Evolutionary conservation across 2,113 vertebrate species (phyloP).

Genomic region (Boulengeromyrus knoepffleri): DNA sequence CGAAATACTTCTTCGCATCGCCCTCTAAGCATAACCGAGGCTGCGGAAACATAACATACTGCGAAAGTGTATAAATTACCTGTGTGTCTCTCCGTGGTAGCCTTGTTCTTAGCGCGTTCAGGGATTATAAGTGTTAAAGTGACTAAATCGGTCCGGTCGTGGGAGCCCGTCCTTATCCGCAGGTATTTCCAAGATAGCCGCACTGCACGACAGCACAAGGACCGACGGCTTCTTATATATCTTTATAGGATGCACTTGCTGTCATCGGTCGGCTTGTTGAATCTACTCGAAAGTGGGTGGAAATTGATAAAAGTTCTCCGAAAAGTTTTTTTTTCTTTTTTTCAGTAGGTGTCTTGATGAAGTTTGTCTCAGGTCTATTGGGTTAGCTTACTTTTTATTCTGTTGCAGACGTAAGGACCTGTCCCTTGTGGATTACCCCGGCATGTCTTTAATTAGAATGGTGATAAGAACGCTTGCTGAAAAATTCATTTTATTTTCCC

Average conservation of each 20-base stretch:
- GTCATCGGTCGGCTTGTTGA: conserved; percentile 42
- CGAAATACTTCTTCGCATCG: neutral
- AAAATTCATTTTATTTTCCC: conserved; percentile 44
- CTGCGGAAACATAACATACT: neutral
- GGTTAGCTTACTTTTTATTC: conserved; percentile 53
- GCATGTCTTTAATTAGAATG: conserved; percentile 49
- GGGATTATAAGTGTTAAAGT: conserved; percentile 24
- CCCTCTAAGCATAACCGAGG: neutral
- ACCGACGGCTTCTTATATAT: conserved; percentile 52
- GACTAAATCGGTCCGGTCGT: conserved; percentile 13
- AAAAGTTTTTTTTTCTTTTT: conserved; percentile 34
- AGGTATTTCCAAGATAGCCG: conserved; percentile 24
- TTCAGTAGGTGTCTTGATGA: conserved; percentile 29
- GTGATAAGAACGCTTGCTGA: conserved; percentile 41
- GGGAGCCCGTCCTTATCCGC: conserved; percentile 17
- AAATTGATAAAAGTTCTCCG: conserved; percentile 51
- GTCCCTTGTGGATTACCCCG: conserved; percentile 58
- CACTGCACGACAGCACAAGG: conserved; percentile 48
- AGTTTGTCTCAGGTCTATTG: conserved; percentile 36
- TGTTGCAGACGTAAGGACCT: conserved; percentile 57
- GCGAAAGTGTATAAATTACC: conserved; percentile 26
- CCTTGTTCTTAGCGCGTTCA: conserved; percentile 16
- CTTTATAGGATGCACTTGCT: conserved; percentile 44
- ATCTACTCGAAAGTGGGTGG: conserved; percentile 57
- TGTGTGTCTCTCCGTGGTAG: conserved; percentile 15